Percentiles rank a stretch among this genome's conserved stretches.
Conservation (phyloP, 2,888 invertebrate genomes). For the Cheilosia grossa region DNA sequence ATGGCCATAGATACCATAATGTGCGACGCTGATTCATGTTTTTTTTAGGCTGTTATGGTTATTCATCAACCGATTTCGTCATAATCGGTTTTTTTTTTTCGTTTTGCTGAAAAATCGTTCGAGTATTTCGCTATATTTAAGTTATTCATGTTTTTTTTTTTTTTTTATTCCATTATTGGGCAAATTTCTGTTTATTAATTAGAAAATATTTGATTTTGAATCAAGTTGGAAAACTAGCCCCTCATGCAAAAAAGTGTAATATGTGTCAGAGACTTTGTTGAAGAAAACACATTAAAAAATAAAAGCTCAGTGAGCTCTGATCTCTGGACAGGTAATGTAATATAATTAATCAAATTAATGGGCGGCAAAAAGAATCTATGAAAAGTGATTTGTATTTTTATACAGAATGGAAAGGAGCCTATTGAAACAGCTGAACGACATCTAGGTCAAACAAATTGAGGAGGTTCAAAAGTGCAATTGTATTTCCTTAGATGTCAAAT, state of each 20-base stretch:
- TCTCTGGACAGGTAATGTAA: too few species aligned
- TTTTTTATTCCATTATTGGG: conserved; percentile 11
- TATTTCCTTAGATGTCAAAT: too few species aligned
- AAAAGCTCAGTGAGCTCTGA: too few species aligned
- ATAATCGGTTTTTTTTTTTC: conserved; percentile 4
- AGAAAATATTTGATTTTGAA: conserved; percentile 10
- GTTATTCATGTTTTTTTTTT: conserved; percentile 2
- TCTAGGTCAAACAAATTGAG: too few species aligned
- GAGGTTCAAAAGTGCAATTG: too few species aligned
- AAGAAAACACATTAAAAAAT: too few species aligned
- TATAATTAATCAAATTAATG: too few species aligned
- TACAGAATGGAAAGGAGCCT: too few species aligned
- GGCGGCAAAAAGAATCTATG: too few species aligned
- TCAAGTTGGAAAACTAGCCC: conserved; percentile 6
- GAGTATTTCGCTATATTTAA: conserved; percentile 2
- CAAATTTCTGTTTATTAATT: conserved; percentile 21
- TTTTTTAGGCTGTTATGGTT: not conserved
- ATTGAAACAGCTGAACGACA: too few species aligned
- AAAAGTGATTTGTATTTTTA: too few species aligned
- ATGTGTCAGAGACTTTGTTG: not conserved
- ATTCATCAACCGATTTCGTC: conserved; percentile 21
- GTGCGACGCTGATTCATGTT: not conserved
- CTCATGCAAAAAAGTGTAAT: conserved; percentile 9
- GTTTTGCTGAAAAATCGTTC: not conserved
- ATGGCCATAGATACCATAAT: too few species aligned